phyloP scores from a whole-genome alignment of 2,113 vertebrate species.

The Tragelaphus scriptus region DNA sequence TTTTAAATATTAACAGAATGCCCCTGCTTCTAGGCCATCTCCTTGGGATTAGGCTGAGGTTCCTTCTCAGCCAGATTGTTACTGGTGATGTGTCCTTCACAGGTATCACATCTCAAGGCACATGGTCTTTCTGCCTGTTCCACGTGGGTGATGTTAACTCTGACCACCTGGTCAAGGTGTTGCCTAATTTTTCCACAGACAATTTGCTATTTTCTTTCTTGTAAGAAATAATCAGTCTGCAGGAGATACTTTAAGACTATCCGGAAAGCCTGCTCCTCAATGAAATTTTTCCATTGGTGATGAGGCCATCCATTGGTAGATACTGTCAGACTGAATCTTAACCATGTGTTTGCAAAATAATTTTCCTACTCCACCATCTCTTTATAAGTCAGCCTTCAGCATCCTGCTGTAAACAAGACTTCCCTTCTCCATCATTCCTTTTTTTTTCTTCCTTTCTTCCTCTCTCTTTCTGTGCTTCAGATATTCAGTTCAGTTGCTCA shows the following conservation, averaged over 20 bases:
- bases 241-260: not conserved
- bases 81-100: accelerated
- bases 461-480: not conserved
- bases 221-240: not conserved
- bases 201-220: not conserved
- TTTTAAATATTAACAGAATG: not conserved
- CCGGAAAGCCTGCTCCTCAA: accelerated
- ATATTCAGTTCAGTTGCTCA: not conserved
- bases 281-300: not conserved
- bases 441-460: not conserved
- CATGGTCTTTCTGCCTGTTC: not conserved
- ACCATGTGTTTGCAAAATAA: not conserved
- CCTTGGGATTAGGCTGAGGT: not conserved
- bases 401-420: not conserved
- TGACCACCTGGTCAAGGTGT: not conserved
- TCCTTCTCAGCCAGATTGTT: not conserved
- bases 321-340: not conserved
- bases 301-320: not conserved
- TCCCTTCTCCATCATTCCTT: not conserved
- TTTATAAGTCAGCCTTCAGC: not conserved
- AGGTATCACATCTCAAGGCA: not conserved
- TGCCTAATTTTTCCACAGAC: not conserved
- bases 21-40: accelerated
- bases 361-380: not conserved
- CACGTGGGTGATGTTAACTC: not conserved